Percentiles rank a stretch among this genome's conserved stretches.
Evolutionary conservation across 2,797 vertebrate species (phyloP).

Genomic region (Astyanax mexicanus): DNA sequence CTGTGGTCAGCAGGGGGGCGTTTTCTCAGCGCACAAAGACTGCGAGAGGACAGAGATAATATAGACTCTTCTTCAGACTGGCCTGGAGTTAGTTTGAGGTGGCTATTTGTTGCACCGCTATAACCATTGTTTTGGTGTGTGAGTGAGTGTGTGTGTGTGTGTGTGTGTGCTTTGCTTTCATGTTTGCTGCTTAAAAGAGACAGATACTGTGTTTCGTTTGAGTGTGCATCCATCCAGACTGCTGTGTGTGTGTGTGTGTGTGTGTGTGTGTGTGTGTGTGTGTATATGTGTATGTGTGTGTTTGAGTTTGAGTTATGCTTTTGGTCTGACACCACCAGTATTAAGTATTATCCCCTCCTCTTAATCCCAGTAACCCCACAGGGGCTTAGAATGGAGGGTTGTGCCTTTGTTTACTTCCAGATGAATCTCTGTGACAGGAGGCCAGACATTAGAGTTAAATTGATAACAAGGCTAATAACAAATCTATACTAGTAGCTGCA

Average conservation of each 20-base stretch:
- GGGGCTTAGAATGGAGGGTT: not conserved
- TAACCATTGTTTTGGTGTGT: not conserved
- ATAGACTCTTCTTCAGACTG: not conserved
- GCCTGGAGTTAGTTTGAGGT: not conserved
- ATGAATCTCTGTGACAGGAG: not conserved
- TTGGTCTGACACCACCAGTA: conserved; percentile 35
- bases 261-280: not conserved
- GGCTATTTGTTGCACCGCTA: not conserved
- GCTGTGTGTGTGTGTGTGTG: conserved; percentile 4
- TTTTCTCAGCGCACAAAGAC: not conserved
- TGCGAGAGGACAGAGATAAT: not conserved
- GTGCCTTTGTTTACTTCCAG: conserved; percentile 2
- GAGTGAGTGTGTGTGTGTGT: conserved; percentile 8
- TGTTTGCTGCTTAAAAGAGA: too few relatives aligned
- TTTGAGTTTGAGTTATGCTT: not conserved
- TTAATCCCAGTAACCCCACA: not conserved
- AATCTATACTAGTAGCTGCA: not conserved
- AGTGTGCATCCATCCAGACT: conserved; percentile 3
- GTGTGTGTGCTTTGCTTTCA: not conserved
- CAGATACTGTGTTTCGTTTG: not conserved
- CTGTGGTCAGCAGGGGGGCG: not conserved
- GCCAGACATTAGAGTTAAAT: not conserved
- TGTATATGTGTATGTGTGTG: conserved; percentile 5
- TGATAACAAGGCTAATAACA: not conserved
- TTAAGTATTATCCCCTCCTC: conserved; percentile 36